phyloP scores from a whole-genome alignment of 2,888 invertebrate genomes.

The Tribolium freemani region DNA sequence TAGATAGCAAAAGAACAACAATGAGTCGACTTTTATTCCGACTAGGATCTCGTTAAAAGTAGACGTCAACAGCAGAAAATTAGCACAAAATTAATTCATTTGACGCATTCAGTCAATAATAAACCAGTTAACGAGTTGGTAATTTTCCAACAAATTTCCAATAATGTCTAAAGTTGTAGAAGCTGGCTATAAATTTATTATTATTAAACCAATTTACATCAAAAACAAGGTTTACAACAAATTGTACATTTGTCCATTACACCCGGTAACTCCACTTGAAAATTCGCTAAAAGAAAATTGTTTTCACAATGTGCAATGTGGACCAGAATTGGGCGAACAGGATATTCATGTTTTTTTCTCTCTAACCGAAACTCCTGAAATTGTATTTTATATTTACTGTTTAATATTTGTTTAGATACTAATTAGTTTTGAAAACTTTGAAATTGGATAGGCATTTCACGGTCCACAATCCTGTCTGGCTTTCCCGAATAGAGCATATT shows the following conservation, averaged over 20 bases:
- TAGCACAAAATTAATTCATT: not conserved
- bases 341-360: not conserved
- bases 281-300: conserved; percentile 5
- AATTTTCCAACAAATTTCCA: conserved; percentile 8
- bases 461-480: not conserved
- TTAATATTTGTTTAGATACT: conserved; percentile 26
- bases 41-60: not conserved
- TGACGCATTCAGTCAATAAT: not conserved
- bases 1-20: not conserved
- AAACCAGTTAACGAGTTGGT: not conserved
- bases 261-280: not conserved
- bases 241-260: not conserved
- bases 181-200: not conserved
- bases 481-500: not conserved
- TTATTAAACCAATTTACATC: not conserved
- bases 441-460: conserved; percentile 12
- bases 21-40: not conserved
- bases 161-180: conserved; percentile 4
- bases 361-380: not conserved
- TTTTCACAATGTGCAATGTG: not conserved
- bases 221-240: not conserved
- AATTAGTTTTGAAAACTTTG: conserved; percentile 22
- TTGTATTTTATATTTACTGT: conserved; percentile 22
- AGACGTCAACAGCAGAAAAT: not conserved
- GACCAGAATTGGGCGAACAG: not conserved